Evolutionary conservation across 1,140 invertebrate genomes (phyloP), one percentile per base, ranked within the genome.

Genomic region (Cydia pomonella): DNA sequence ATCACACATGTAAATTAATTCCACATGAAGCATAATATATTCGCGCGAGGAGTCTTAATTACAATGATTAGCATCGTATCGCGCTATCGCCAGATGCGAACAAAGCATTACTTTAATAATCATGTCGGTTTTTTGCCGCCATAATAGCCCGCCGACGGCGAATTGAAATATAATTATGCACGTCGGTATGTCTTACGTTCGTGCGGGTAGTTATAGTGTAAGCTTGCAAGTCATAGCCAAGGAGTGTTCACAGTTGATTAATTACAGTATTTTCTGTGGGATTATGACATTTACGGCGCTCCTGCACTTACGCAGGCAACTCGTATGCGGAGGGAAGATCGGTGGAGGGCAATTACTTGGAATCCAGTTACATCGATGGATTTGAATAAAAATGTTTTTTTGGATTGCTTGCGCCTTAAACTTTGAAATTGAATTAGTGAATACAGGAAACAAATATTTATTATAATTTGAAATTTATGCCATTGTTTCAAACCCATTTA

Each of bases 51-150:
- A 69, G 64, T 69, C 64, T 69, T 69, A 69, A 69, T 69, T 69
- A 69, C 29, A 69, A 69, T 69, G 29, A 69, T 69, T 69, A 69
- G 27, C 64, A 33, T 69, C 63, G 27, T 66, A 29, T 66, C 16
- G 29, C 10, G n/a, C 64, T 69, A 69, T 69, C 64, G 29, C 27
- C 64, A 69, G 27, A 33, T 73, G 72, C 44, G 72, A 73, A 73
- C 72, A 59, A 73, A 50, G 44, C n/a, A 73, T 73, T 53, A 50
- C 44, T 53, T 73, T 73, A 50, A 73, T 73, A 73, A 53, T 73
- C 72, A 41, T 73, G 50, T 73, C n/a, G 41, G 44, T 50, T 73
- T 73, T 53, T 73, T 73, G 53, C 21, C 50, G 53, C 33, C 29
- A 38, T 69, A 69, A 69, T 69, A 27, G 29, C 64, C 29, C 64